Conservation (phyloP, 2,888 invertebrate genomes). For the Rotaria sp. region DNA sequence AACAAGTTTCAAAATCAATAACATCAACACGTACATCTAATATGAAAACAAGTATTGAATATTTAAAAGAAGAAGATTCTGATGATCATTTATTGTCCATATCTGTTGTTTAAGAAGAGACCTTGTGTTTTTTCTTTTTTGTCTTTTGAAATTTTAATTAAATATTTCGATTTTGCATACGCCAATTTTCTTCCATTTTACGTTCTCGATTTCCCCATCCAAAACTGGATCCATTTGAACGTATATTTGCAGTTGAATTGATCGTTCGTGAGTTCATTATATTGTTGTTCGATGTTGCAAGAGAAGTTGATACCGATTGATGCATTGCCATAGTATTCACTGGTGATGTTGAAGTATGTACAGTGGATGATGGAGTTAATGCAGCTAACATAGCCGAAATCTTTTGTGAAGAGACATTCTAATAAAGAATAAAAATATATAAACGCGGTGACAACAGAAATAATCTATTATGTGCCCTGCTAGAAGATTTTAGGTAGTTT, state of each 20-base stretch:
- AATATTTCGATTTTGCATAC: background rate
- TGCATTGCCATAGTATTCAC: background rate
- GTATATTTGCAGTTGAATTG: background rate
- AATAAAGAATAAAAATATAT: background rate
- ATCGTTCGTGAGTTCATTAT: background rate
- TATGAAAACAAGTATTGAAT: background rate
- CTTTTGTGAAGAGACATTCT: background rate
- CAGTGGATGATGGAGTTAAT: background rate
- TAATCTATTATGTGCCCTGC: too few species aligned
- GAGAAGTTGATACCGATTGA: background rate
- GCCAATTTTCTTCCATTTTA: conserved; percentile 19
- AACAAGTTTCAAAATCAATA: background rate
- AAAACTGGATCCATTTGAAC: background rate
- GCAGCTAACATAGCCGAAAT: background rate
- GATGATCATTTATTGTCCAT: background rate
- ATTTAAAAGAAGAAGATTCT: background rate
- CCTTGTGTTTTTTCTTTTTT: background rate
- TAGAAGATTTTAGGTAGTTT: too few species aligned
- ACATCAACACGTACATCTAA: too few species aligned
- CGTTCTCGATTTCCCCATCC: conserved; percentile 4
- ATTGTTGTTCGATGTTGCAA: background rate
- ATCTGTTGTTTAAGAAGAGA: background rate
- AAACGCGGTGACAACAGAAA: too few species aligned
- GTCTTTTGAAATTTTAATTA: background rate
- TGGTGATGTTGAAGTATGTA: background rate